Base-by-base conservation (phyloP, 2,113 vertebrate species). In the Shinisaurus crocodilurus region DNA sequence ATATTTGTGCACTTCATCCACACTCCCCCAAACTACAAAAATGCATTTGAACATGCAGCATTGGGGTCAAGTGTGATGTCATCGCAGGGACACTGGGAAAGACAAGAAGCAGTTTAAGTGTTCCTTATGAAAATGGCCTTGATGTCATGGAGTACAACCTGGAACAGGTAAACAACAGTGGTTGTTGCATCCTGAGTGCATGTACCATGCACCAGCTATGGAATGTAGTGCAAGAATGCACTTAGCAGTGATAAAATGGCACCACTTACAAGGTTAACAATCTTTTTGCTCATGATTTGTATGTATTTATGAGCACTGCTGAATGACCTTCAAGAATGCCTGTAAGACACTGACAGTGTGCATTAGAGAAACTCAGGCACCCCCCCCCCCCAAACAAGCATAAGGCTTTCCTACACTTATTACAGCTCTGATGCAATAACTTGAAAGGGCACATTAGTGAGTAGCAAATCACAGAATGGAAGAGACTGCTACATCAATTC, bases 281-380 rank as follows among this genome's bases (percentile, higher is more conserved):
- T 80, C 82, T 90, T 89, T 83, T 13, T 80, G 83, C 63, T 90
- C 63, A 79, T 69, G 60, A 43, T 86, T 80, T 80, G 75, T 70
- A 80, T 57, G 63, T 70, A 90, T 90, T 80, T 90, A 86, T 70
- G 74, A 79, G 74, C 27, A 45, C 63, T 57, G 34, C 63, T 69
- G 75, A 90, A 86, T 34, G 83, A 86, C 89, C 63, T 90, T 90
- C 83, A 90, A 85, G 60, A 79, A 90, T 57, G 63, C 63, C 82
- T 90, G 74, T 79, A 77, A 90, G 89, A 90, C 82, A 54, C 82
- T 83, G 43, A n/a, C 32, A 90, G 37, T 29, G 48, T 86, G 63
- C 45, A 80, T 85, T 70, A 85, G 75, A 70, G 45, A 63, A 76
- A 70, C 60, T 69, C 45, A 16, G 80, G 45, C 29, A 1, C 29